A percentile compares a stretch with the other conserved stretches of the same genome.
phyloP scores from a whole-genome alignment of 2,797 vertebrate species.

The Otolemur crassicaudatus region DNA sequence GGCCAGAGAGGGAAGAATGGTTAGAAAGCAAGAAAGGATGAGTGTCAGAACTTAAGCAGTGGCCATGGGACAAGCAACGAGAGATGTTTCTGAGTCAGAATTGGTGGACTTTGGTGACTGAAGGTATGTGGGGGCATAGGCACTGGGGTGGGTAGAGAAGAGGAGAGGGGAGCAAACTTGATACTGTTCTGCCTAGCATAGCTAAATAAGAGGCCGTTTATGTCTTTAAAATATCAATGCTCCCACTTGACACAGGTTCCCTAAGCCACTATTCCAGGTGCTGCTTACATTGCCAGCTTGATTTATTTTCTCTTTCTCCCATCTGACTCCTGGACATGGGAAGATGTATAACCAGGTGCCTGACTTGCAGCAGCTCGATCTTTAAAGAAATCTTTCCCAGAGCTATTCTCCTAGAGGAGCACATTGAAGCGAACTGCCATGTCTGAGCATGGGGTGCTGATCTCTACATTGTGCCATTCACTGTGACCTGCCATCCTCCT shows the following conservation, averaged over 20 bases:
- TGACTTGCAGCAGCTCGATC: too few species aligned
- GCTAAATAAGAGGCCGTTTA: neutral
- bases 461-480: too few species aligned
- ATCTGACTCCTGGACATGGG: too few species aligned
- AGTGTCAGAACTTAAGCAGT: neutral
- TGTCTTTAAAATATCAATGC: neutral
- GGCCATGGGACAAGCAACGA: neutral
- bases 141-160: neutral
- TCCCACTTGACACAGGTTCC: neutral
- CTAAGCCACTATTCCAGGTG: neutral
- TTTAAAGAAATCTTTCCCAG: too few species aligned
- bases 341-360: neutral
- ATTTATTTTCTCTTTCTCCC: neutral
- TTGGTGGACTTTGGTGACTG: neutral
- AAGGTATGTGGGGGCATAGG: neutral
- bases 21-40: neutral
- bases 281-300: too few species aligned
- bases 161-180: neutral
- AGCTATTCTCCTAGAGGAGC: too few species aligned
- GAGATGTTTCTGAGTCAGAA: neutral
- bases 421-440: too few species aligned
- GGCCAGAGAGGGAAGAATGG: neutral
- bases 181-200: neutral
- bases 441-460: too few species aligned
- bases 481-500: too few species aligned